Conservation (phyloP, 30 jellyfish, hydroid and myxozoan species). For the Catostylus mosaicus region DNA sequence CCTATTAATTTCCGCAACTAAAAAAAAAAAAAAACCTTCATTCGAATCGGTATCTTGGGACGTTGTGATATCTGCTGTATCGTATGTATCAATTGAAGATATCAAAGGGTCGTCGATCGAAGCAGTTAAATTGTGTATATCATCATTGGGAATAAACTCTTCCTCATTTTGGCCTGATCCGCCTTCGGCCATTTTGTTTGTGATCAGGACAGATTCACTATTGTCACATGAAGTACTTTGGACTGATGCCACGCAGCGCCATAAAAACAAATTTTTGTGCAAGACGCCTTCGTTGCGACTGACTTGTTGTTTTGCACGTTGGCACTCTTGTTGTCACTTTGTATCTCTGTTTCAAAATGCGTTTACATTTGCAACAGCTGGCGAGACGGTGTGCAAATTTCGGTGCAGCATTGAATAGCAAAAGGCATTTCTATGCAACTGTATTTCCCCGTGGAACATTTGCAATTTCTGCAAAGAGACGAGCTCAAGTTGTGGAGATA, state of each 20-base stretch:
- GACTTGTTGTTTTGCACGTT: no score
- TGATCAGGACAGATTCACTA: neutral
- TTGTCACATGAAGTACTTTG: neutral
- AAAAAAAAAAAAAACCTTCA: no score
- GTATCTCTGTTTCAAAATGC: no score
- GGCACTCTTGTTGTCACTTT: no score
- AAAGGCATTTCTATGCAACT: no score
- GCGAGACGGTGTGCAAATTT: no score
- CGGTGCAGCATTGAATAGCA: no score
- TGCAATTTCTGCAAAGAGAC: neutral
- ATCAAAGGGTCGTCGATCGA: slow-evolving; percentile 50
- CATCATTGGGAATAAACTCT: neutral
- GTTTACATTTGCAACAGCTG: no score
- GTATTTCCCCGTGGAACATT: neutral
- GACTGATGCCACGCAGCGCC: neutral
- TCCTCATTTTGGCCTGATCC: neutral
- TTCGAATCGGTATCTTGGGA: slow-evolving; percentile 31
- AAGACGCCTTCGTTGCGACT: no score
- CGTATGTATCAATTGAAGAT: slow-evolving; percentile 32
- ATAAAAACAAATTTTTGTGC: no score
- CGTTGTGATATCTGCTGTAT: slow-evolving; percentile 17
- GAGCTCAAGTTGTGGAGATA: no score
- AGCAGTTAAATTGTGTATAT: slow-evolving; percentile 21
- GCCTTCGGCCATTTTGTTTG: neutral
- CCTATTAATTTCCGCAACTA: neutral